Percentiles rank a stretch among this genome's conserved stretches.
These are phyloP conservation scores for Hoplodrina ambigua DNA, from an alignment of 2,888 invertebrate genomes.

Conservation along the genomic window DNA sequence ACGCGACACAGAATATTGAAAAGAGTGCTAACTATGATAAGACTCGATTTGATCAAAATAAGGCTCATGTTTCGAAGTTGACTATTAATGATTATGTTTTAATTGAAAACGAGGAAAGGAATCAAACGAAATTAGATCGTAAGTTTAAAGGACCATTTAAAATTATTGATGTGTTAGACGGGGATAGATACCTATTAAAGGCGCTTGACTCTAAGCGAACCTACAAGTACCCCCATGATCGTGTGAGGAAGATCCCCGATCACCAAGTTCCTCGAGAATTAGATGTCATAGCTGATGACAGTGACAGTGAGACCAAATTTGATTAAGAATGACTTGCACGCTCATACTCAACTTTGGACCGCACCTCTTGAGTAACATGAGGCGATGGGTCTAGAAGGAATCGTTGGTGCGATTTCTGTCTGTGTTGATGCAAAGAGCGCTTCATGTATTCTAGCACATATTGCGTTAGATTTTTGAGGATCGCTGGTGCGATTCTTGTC, in stretches of 20 bases:
- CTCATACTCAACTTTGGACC: too few species aligned
- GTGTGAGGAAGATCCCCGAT: conserved; percentile 10
- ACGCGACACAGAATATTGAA: conserved; percentile 8
- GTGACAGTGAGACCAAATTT: neutral
- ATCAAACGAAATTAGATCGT: conserved; percentile 20
- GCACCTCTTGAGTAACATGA: too few species aligned
- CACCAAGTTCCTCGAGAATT: neutral
- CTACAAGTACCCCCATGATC: conserved; percentile 27
- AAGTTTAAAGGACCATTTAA: conserved; percentile 23
- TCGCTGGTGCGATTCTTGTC: too few species aligned
- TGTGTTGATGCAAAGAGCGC: too few species aligned
- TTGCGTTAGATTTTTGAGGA: too few species aligned
- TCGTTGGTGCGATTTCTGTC: too few species aligned
- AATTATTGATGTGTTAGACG: conserved; percentile 4
- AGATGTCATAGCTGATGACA: neutral
- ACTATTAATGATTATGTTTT: conserved; percentile 15
- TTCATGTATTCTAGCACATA: too few species aligned
- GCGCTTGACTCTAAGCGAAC: conserved; percentile 9
- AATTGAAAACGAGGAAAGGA: conserved; percentile 13
- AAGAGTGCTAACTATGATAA: conserved; percentile 6
- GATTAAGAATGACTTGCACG: too few species aligned
- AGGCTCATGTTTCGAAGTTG: neutral
- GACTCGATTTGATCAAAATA: conserved; percentile 8
- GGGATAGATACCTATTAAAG: conserved; percentile 13
- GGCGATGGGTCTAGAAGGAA: too few species aligned